These are phyloP conservation scores for Periophthalmus magnuspinnatus DNA, from an alignment of 2,797 vertebrate genomes.

Conservation along the genomic window DNA sequence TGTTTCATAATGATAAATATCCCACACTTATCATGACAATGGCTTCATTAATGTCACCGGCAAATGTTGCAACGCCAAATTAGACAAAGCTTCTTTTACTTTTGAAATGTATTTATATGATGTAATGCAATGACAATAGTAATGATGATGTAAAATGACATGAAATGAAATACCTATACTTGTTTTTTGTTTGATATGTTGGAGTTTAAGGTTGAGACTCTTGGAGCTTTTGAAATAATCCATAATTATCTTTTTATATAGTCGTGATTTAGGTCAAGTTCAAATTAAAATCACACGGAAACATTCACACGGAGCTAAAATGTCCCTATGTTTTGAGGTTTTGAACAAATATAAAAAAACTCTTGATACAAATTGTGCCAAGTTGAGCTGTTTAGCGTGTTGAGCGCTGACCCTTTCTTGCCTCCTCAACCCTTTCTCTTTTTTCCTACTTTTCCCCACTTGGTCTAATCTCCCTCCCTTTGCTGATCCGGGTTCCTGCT, in stretches of 20 bases:
- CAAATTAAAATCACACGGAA: no score
- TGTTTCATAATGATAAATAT: constrained; percentile 30
- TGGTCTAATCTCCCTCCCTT: constrained; percentile 46
- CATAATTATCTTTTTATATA: no score
- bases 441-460: constrained; percentile 24
- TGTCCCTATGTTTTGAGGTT: neutral
- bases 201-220: neutral
- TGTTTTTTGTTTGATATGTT: neutral
- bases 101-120: neutral
- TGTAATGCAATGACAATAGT: neutral
- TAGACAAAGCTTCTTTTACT: constrained; percentile 34
- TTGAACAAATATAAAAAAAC: neutral
- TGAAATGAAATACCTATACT: neutral
- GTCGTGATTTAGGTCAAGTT: no score
- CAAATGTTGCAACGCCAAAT: constrained; percentile 49
- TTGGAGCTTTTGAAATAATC: no score
- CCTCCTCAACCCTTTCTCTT: constrained; percentile 45
- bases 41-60: constrained; percentile 81
- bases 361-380: neutral
- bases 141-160: neutral
- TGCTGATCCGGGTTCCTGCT: constrained; percentile 12
- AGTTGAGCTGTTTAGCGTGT: neutral
- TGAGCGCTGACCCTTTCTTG: constrained; percentile 15
- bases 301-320: no score
- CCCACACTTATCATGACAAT: constrained; percentile 87